phyloP scores from a whole-genome alignment of 1,140 invertebrate species.

The Pollicipes pollicipes region DNA sequence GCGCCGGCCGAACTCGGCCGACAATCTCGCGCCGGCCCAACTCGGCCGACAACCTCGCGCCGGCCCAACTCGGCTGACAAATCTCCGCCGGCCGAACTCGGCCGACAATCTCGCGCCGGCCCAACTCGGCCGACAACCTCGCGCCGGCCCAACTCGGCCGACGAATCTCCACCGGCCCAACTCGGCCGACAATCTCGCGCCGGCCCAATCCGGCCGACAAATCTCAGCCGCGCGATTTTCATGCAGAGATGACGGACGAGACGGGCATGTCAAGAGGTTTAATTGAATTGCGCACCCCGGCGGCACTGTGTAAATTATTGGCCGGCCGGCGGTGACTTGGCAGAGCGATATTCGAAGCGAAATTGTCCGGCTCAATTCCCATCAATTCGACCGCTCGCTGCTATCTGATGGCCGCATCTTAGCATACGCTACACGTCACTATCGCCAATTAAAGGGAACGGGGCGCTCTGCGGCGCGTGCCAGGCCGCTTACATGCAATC shows the following conservation, averaged over 20 bases:
- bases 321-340: not conserved
- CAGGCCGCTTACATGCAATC: not conserved
- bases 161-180: no score
- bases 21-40: no score
- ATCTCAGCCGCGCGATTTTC: not conserved
- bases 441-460: not conserved
- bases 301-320: not conserved
- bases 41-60: no score
- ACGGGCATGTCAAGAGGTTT: not conserved
- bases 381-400: not conserved
- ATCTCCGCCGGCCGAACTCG: no score
- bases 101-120: no score
- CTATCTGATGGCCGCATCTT: not conserved
- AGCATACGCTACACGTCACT: not conserved
- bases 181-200: no score
- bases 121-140: no score
- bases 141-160: no score
- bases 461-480: not conserved
- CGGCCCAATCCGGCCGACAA: not conserved
- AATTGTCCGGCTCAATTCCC: conserved; percentile 1
- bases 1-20: no score
- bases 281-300: not conserved
- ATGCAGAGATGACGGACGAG: not conserved
- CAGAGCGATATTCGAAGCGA: not conserved
- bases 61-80: no score